Evolutionary conservation across 2,888 invertebrate genomes (phyloP), one percentile per base, ranked within the genome.

Genomic region (Torymus tubicola): DNA sequence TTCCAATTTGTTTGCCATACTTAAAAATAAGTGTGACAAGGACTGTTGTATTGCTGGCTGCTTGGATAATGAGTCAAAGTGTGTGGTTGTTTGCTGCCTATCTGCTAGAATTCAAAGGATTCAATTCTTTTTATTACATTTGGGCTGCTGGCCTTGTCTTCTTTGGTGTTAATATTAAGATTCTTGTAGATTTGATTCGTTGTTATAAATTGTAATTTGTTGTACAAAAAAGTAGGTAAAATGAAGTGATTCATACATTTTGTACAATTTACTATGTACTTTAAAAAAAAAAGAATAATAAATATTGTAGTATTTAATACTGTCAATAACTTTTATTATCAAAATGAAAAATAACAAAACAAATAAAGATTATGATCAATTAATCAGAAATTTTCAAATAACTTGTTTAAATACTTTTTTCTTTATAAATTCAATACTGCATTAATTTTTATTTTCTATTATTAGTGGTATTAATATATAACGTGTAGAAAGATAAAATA

Each of bases 41-140:
- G 78, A 92, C 93, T 0, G 77, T 93, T 0, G 85, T 93, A 11
- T 89, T 95, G 18, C 86, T 91, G 0, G 80, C 91, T 55, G 87
- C 94, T 50, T 97, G 96, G 96, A 86, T 94, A 12, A 84, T 92
- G 0, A 94, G 95, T 1, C 98, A 99, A 92, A 94, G 92, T 0
- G 91, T 96, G 0, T 99, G 99, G 99, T 92, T 99, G 12, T 91
- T 95, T 58, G 95, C 95, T 60, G 99, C 99, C 0, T 99, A 98
- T 92, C 92, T 96, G 65, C 92, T 99, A 55, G 99, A 99, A 90
- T 99, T 99, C 91, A 93, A 94, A 87, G 95, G 96, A 11, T 91
- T 94, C 83, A 95, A 98, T 89, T 96, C 96, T 0, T 98, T 97
- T 89, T 89, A 95, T 61, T 94, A 93, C 85, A 94, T 99, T 85